Evolutionary conservation across 2,113 vertebrate species (phyloP).

Genomic region (Pongo abelii): DNA sequence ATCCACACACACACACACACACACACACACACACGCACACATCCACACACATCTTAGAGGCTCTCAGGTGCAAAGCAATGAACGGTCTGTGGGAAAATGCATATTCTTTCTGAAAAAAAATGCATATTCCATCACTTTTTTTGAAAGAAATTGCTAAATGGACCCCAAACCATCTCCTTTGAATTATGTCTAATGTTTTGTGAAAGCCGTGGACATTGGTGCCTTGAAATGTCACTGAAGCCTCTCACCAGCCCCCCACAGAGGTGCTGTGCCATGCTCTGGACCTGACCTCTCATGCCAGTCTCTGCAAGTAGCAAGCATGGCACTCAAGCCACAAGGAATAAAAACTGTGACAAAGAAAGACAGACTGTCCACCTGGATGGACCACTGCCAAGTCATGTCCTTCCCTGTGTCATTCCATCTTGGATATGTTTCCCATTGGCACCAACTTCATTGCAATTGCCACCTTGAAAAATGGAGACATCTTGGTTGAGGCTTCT

Average conservation of each 20-base stretch:
- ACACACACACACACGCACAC: not conserved
- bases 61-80: not conserved
- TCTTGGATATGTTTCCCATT: constrained; percentile 49
- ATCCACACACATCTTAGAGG: not conserved
- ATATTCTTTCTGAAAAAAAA: not conserved
- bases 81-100: not conserved
- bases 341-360: constrained; percentile 38
- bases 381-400: constrained; percentile 16
- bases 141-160: not conserved
- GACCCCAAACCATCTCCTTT: too few species aligned
- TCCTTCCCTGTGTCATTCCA: constrained; percentile 44
- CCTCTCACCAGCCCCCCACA: constrained; percentile 40
- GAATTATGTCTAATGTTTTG: not conserved
- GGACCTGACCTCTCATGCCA: constrained; percentile 52
- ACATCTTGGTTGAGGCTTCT: constrained; percentile 48
- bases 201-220: constrained; percentile 48
- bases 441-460: constrained; percentile 51
- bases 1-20: too few species aligned
- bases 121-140: not conserved
- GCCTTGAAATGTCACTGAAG: constrained; percentile 46
- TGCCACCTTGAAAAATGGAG: constrained; percentile 53
- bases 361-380: constrained; percentile 62
- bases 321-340: constrained; percentile 39
- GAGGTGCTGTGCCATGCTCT: constrained; percentile 9
- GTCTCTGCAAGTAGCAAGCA: constrained; percentile 48